phyloP scores from a whole-genome alignment of 2,888 invertebrate genomes.

The Conistra vaccinii region DNA sequence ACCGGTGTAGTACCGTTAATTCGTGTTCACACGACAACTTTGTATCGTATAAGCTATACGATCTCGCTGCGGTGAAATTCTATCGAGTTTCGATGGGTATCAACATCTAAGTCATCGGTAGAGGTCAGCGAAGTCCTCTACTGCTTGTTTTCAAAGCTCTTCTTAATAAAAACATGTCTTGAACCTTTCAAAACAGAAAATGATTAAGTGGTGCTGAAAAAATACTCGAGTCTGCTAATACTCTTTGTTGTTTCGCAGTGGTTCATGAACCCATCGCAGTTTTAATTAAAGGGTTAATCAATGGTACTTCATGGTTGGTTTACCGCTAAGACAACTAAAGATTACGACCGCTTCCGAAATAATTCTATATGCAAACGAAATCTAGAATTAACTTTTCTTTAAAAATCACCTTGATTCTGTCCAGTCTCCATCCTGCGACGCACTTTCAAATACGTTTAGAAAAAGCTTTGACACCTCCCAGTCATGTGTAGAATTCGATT shows the following conservation, averaged over 20 bases:
- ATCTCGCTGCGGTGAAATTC: slow-evolving; percentile 33
- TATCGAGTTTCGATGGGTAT: slow-evolving; percentile 29
- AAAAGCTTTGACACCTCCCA: slow-evolving; percentile 4
- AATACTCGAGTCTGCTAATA: slow-evolving; percentile 20
- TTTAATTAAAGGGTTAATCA: slow-evolving; percentile 23
- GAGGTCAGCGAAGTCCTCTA: slow-evolving; percentile 34
- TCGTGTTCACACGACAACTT: slow-evolving; percentile 66
- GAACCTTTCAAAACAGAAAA: slow-evolving; percentile 42
- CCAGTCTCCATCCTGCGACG: not conserved
- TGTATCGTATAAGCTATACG: slow-evolving; percentile 43
- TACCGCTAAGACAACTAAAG: slow-evolving; percentile 1
- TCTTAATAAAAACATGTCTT: slow-evolving; percentile 18
- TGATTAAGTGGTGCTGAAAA: slow-evolving; percentile 47
- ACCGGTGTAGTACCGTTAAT: slow-evolving; percentile 71
- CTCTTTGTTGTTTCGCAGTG: slow-evolving; percentile 15
- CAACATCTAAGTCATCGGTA: slow-evolving; percentile 33
- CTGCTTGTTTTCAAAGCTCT: slow-evolving; percentile 6
- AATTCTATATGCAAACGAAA: not conserved
- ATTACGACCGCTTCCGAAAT: slow-evolving; percentile 5
- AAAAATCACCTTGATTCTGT: not conserved
- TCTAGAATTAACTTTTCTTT: not conserved
- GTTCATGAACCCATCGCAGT: slow-evolving; percentile 17
- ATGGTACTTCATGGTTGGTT: slow-evolving; percentile 27
- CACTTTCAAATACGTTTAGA: not conserved
- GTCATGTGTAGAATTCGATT: not conserved